Evolutionary conservation across 2,113 vertebrate species (phyloP).

Genomic region (Alces alces): DNA sequence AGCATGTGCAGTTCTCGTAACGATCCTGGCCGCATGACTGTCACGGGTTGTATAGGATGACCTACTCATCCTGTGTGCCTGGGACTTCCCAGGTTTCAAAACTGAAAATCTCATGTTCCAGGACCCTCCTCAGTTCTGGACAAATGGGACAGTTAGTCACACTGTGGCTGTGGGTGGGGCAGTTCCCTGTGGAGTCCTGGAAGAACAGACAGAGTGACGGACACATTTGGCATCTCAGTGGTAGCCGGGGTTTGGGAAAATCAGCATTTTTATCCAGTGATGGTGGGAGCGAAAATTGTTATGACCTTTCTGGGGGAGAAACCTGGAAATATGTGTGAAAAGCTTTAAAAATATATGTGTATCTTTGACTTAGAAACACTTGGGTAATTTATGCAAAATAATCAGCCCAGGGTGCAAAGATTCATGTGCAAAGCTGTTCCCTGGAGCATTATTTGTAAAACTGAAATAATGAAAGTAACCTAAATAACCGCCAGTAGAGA

Average conservation of each 20-base stretch:
- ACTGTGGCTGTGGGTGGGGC: background rate
- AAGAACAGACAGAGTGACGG: background rate
- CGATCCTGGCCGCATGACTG: background rate
- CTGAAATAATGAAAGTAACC: background rate
- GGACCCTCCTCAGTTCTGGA: background rate
- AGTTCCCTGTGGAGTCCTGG: background rate
- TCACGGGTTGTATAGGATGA: too few species aligned
- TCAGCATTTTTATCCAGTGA: background rate
- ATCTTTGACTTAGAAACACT: background rate
- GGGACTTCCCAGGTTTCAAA: conserved; percentile 11
- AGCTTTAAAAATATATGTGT: background rate
- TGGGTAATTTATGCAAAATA: background rate
- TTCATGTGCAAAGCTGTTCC: background rate
- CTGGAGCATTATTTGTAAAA: background rate
- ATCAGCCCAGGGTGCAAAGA: background rate
- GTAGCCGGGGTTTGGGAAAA: background rate
- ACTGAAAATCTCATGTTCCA: background rate
- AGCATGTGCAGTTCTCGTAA: background rate
- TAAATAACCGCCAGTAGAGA: background rate
- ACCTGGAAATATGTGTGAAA: background rate
- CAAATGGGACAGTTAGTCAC: background rate
- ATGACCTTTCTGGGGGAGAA: background rate
- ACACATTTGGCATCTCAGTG: background rate
- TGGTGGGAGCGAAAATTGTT: background rate
- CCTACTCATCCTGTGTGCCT: background rate